A percentile compares a stretch with the other conserved stretches of the same genome.
phyloP scores from a whole-genome alignment of 64 coral and sea anemone species.

The Montipora sp. region DNA sequence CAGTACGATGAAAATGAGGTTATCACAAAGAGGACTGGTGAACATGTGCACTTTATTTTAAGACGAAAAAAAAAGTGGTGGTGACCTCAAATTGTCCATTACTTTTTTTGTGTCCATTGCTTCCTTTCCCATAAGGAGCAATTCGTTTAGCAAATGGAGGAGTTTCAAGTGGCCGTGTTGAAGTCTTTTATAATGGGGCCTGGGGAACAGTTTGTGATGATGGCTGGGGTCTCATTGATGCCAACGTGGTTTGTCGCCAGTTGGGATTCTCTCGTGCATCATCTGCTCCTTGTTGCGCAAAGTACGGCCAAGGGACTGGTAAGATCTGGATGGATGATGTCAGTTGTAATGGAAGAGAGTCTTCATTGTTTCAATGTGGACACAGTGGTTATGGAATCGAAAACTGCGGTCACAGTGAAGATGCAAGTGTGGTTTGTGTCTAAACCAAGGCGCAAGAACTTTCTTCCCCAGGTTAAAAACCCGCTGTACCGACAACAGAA shows the following conservation, averaged over 20 bases:
- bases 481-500: too few relatives aligned
- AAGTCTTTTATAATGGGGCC: constrained; percentile 27
- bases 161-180: constrained; percentile 11
- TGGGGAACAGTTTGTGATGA: constrained; percentile 41
- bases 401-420: not conserved
- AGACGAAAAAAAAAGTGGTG: too few relatives aligned
- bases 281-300: not conserved
- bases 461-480: too few relatives aligned
- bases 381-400: not conserved
- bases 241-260: constrained; percentile 52
- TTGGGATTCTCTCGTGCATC: constrained; percentile 44
- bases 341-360: constrained; percentile 10
- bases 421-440: constrained; percentile 1
- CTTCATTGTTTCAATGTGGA: not conserved
- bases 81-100: too few relatives aligned
- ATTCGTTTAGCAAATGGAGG: constrained; percentile 16
- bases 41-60: too few relatives aligned
- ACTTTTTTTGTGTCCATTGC: too few relatives aligned
- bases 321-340: constrained; percentile 3
- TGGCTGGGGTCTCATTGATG: constrained; percentile 1
- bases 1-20: too few relatives aligned
- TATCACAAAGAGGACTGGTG: too few relatives aligned
- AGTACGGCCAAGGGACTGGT: constrained; percentile 25
- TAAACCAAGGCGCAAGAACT: not conserved
- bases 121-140: not conserved